Conservation (phyloP, 2,797 vertebrate genomes). For the Mus minutoides region DNA sequence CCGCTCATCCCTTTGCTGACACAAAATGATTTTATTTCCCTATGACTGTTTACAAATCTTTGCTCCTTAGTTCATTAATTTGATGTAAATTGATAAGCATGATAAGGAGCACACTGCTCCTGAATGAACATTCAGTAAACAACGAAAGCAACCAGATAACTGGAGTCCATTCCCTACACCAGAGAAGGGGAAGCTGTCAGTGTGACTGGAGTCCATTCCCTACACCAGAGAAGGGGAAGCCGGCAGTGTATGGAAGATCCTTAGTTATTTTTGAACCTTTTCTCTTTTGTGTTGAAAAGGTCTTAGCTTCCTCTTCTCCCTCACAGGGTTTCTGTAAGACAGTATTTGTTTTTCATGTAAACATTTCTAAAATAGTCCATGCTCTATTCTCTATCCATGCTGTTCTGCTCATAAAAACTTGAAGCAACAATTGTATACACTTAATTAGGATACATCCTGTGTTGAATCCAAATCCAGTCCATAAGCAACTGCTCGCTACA, state of each 20-base stretch:
- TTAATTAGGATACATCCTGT: conserved; percentile 20
- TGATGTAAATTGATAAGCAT: conserved; percentile 44
- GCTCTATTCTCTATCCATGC: neutral
- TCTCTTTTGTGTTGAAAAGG: neutral
- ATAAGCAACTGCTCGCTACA: neutral
- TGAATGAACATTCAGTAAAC: conserved; percentile 48
- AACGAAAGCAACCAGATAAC: conserved; percentile 49
- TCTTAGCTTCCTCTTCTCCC: neutral
- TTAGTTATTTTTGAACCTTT: neutral
- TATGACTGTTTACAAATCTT: conserved; percentile 29
- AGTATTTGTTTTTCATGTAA: neutral
- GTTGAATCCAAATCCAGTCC: neutral
- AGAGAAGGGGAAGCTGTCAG: conserved; percentile 10
- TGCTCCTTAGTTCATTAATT: conserved; percentile 62
- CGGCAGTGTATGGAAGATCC: neutral
- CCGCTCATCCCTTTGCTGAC: neutral
- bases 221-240: neutral
- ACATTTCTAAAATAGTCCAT: neutral
- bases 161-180: neutral
- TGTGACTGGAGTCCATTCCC: neutral
- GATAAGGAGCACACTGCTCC: neutral
- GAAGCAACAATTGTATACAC: neutral
- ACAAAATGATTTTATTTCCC: conserved; percentile 17
- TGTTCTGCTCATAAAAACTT: neutral
- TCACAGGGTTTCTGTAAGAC: neutral